Base-by-base conservation (phyloP, 2,888 invertebrate genomes). In the Eilema sororculum region DNA sequence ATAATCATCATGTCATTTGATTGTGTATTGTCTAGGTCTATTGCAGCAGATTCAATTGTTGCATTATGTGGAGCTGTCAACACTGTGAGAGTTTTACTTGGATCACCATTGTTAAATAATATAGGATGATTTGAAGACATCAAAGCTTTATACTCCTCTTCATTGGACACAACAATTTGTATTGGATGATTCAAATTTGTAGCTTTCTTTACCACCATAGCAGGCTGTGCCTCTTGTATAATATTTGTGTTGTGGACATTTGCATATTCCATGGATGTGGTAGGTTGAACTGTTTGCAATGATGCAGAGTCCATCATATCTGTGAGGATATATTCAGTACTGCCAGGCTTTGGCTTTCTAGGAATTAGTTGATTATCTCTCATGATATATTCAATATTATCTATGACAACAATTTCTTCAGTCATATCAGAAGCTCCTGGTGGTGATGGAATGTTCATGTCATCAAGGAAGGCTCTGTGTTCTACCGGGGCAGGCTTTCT, bases 1-100 rank as follows among this genome's bases (percentile, higher is more conserved):
- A 96, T 91, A 67, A 96, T 96, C 96, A 96, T 96, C 85, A 96
- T 96, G 64, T 96, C 91, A 90, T 96, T 96, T 76, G 96, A 91
- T 63, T 96, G 95, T n/a, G 96, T 90, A 68, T 89, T 93, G 65
- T 96, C 92, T 74, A 96, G 90, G 64, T 95, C 90, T 73, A 94
- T 91, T 37, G 87, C 75, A 58, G 89, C 78, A 68, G 89, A 83
- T 71, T 90, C 88, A 64, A 93, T 79, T 56, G 87, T 65, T 46
- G 87, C 76, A 71, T 82, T 83, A 71, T 92, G 89, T 69, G 91
- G 89, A 70, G 92, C 86, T 73, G 89, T 87, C 73, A 95, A 86
- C 6, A 95, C 93, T 57, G 94, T 89, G 69, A 95, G 81, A 56
- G 93, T 89, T 87, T 95, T 94, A 75, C 86, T 92, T 69, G 89